Conservation (phyloP, 2,113 vertebrate species). For the Serilophus lunatus region DNA sequence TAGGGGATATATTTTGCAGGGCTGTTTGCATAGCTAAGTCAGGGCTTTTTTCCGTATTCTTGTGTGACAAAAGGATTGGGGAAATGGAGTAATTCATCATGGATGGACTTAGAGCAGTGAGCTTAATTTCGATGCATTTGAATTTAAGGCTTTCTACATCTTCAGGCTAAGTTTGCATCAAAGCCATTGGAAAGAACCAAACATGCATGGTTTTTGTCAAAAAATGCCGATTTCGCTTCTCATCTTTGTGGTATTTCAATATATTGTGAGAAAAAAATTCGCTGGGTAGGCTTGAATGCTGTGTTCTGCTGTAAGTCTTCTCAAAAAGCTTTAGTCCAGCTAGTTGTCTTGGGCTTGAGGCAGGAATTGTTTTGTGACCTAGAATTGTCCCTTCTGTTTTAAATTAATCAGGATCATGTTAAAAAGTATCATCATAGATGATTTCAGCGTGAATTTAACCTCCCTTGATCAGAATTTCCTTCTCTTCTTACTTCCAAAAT, state of each 20-base stretch:
- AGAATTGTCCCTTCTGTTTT: conserved; percentile 20
- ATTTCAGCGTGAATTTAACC: conserved; percentile 7
- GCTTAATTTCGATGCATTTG: neutral
- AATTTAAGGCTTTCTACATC: neutral
- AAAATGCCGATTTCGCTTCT: neutral
- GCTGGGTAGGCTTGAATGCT: neutral
- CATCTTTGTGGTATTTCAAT: neutral
- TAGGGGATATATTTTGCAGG: neutral
- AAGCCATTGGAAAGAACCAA: neutral
- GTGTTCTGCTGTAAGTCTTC: neutral
- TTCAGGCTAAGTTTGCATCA: neutral
- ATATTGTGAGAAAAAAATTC: neutral
- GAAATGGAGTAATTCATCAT: neutral
- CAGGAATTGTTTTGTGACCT: conserved; percentile 15
- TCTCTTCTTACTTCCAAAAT: conserved; percentile 33
- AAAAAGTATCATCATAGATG: neutral
- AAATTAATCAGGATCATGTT: neutral
- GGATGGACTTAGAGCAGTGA: neutral
- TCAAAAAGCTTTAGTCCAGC: neutral
- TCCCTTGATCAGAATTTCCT: neutral
- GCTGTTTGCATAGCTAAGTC: neutral
- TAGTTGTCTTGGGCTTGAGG: neutral
- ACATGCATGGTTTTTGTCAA: neutral
- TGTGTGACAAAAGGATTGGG: neutral
- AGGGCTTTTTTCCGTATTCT: neutral